A percentile compares a stretch with the other conserved stretches of the same genome.
phyloP scores from a whole-genome alignment of 2,888 invertebrate species.

The Oxystoma pomonae region DNA sequence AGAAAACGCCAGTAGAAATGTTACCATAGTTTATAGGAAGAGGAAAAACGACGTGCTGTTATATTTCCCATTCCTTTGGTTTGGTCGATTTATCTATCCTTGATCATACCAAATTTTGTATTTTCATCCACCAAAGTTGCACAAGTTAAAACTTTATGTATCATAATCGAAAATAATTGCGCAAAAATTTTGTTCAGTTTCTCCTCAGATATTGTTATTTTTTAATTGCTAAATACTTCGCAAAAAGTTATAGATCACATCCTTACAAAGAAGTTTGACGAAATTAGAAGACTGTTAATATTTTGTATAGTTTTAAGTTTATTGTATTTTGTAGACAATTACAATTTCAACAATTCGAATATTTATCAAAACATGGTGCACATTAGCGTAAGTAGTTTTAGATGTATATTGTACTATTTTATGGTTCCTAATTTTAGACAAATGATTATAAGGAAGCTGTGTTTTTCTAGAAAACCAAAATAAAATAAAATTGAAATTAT shows the following conservation, averaged over 20 bases:
- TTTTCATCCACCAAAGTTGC: too few species aligned
- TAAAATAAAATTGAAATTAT: too few species aligned
- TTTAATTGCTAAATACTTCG: conserved; percentile 35
- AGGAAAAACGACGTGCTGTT: conserved; percentile 50
- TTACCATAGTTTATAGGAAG: conserved; percentile 54
- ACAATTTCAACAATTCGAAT: conserved; percentile 26
- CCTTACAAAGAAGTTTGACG: conserved; percentile 35
- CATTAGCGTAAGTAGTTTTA: conserved; percentile 34
- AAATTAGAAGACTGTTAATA: conserved; percentile 35
- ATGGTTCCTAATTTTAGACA: conserved; percentile 34
- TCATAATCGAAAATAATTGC: conserved; percentile 52
- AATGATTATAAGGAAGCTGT: conserved; percentile 29
- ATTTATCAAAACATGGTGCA: conserved; percentile 37
- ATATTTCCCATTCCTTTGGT: conserved; percentile 54
- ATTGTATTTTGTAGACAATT: conserved; percentile 30
- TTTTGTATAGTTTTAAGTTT: conserved; percentile 36
- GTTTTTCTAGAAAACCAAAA: conserved; percentile 28
- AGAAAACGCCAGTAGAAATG: conserved; percentile 46
- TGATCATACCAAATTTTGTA: conserved; percentile 58
- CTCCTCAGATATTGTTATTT: conserved; percentile 34
- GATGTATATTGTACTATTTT: conserved; percentile 33
- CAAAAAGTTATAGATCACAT: conserved; percentile 35
- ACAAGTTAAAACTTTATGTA: conserved; percentile 50
- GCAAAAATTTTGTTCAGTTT: conserved; percentile 30
- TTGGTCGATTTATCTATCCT: conserved; percentile 56